phyloP scores from a whole-genome alignment of 2,888 invertebrate genomes.

The Apomyelois bistriatella region DNA sequence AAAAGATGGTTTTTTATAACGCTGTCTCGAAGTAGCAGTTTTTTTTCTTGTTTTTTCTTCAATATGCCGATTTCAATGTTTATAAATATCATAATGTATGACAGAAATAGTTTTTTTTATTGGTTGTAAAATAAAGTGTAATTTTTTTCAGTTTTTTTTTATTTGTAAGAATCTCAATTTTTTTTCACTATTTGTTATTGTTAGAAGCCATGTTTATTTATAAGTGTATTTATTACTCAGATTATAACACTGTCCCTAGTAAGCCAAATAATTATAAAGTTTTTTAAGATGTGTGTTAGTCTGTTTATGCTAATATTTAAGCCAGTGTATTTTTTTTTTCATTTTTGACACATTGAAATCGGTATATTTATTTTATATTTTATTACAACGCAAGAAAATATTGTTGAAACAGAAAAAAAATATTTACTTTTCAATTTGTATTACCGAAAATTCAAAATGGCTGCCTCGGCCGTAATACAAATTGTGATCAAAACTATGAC shows the following conservation, averaged over 20 bases:
- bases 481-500: too few species aligned
- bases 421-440: neutral
- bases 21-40: neutral
- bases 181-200: neutral
- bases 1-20: constrained; percentile 4
- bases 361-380: constrained; percentile 22
- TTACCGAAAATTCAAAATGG: neutral
- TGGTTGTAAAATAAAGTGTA: neutral
- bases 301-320: constrained; percentile 20
- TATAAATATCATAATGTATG: neutral
- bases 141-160: neutral
- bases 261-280: constrained; percentile 10
- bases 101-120: neutral
- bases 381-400: constrained; percentile 14
- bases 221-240: neutral
- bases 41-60: constrained; percentile 10
- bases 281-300: constrained; percentile 1
- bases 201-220: neutral
- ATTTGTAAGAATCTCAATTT: constrained; percentile 8
- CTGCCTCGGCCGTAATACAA: neutral
- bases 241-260: neutral
- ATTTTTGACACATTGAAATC: constrained; percentile 26
- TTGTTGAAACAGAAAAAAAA: neutral
- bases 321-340: constrained; percentile 12
- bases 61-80: constrained; percentile 9